Percentiles rank a stretch among this genome's conserved stretches.
phyloP scores from a whole-genome alignment of 2,113 vertebrate species.

The Pholis gunnellus region DNA sequence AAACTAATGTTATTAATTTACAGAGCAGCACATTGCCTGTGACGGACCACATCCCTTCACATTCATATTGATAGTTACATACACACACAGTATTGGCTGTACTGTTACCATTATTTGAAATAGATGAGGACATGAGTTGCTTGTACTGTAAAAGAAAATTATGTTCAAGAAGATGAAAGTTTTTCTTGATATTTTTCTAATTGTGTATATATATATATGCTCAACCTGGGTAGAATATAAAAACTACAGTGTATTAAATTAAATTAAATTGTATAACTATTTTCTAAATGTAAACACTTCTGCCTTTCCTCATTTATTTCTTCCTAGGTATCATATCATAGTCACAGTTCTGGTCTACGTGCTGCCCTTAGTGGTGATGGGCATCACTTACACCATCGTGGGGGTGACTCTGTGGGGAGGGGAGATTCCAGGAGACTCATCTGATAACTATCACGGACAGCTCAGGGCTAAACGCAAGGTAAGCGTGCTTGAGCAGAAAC shows the following conservation, averaged over 20 bases:
- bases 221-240: background rate
- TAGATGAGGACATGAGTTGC: background rate
- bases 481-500: slow-evolving; percentile 38
- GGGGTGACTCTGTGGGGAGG: slow-evolving; percentile 97
- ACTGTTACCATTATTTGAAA: background rate
- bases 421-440: slow-evolving; percentile 95
- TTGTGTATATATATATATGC: background rate
- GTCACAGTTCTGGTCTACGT: slow-evolving; percentile 92
- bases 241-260: background rate
- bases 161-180: no score
- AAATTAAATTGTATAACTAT: background rate
- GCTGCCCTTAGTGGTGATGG: slow-evolving; percentile 95
- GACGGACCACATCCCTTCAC: background rate
- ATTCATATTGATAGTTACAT: background rate
- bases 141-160: no score
- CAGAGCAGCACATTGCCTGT: background rate
- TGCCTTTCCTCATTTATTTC: background rate
- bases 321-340: slow-evolving; percentile 91
- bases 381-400: slow-evolving; percentile 95
- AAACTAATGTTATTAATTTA: background rate
- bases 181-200: no score
- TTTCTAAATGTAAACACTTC: background rate
- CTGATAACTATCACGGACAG: slow-evolving; percentile 95
- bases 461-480: slow-evolving; percentile 98
- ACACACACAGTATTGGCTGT: background rate